phyloP scores from a whole-genome alignment of 37 sponge, comb jelly and placozoan genomes.

The Bolinopsis microptera region DNA sequence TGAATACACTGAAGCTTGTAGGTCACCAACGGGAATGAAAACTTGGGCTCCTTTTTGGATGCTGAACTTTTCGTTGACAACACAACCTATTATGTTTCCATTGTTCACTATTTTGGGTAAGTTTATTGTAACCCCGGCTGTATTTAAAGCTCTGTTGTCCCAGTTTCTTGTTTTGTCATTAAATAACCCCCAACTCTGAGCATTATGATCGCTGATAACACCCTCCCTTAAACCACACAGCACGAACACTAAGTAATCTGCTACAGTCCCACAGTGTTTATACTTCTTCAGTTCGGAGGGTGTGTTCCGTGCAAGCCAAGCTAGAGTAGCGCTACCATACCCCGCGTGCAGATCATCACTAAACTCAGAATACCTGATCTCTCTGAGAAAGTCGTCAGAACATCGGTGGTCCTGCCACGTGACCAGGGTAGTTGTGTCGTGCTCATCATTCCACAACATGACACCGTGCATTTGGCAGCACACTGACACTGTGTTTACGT shows the following conservation, averaged over 20 bases:
- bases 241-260: conserved; percentile 79
- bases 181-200: conserved; percentile 96
- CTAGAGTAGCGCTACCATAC: conserved; percentile 91
- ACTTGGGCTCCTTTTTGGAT: neutral
- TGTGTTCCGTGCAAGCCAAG: conserved; percentile 75
- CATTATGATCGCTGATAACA: conserved; percentile 92
- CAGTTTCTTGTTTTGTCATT: conserved; percentile 68
- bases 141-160: conserved; percentile 68
- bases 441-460: neutral
- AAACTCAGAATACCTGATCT: neutral
- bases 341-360: conserved; percentile 71
- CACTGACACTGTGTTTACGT: neutral
- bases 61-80: neutral
- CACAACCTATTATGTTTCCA: neutral
- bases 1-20: conserved; percentile 55
- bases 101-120: neutral
- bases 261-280: conserved; percentile 78
- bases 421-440: neutral
- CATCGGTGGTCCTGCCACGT: conserved; percentile 50
- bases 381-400: neutral
- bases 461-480: conserved; percentile 44
- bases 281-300: conserved; percentile 64
- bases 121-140: neutral
- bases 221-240: conserved; percentile 68
- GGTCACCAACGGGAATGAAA: conserved; percentile 32